Conservation (phyloP, 2,888 invertebrate species). For the Pedicia rivosa region DNA sequence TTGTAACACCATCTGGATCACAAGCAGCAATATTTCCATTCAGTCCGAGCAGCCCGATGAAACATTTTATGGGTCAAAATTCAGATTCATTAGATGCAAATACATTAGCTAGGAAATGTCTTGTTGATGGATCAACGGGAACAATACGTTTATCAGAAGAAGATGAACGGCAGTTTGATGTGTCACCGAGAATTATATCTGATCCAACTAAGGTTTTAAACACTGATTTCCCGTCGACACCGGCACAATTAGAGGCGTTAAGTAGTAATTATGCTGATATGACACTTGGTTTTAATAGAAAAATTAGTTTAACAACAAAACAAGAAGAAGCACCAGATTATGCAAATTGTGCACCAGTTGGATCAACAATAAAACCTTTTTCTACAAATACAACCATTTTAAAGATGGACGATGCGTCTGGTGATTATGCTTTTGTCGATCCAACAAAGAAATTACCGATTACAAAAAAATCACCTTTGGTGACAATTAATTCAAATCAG, state of each 20-base stretch:
- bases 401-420: slow-evolving; percentile 11
- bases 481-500: slow-evolving; percentile 6
- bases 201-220: slow-evolving; percentile 10
- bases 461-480: slow-evolving; percentile 8
- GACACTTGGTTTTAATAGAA: slow-evolving; percentile 10
- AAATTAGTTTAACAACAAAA: slow-evolving; percentile 1
- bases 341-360: slow-evolving; percentile 7
- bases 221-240: background rate
- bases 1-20: slow-evolving; percentile 40
- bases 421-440: slow-evolving; percentile 37
- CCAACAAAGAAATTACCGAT: slow-evolving; percentile 12
- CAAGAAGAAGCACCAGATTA: slow-evolving; percentile 4
- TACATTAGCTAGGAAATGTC: slow-evolving; percentile 18
- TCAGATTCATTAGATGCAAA: background rate
- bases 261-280: slow-evolving; percentile 15
- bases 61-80: slow-evolving; percentile 24
- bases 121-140: slow-evolving; percentile 24
- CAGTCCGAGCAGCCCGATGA: slow-evolving; percentile 46
- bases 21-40: slow-evolving; percentile 49
- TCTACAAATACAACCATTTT: background rate
- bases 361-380: slow-evolving; percentile 8
- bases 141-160: slow-evolving; percentile 21
- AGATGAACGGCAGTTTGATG: slow-evolving; percentile 5
- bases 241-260: slow-evolving; percentile 11
- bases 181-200: background rate